Evolutionary conservation across 1,140 invertebrate genomes (phyloP).

Genomic region (Whitmania pigra): DNA sequence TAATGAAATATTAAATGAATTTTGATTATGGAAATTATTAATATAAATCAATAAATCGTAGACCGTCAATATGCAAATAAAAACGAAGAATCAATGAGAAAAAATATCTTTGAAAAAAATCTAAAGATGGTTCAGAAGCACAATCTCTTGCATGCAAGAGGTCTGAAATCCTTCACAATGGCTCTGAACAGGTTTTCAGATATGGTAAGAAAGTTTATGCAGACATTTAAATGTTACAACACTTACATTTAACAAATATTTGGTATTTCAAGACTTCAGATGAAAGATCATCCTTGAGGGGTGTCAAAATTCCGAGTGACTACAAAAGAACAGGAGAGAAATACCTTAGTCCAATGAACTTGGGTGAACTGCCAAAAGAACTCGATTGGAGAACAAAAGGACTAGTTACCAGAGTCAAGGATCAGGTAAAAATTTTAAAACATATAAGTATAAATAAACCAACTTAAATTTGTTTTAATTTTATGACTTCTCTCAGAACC

Average conservation of each 20-base stretch:
- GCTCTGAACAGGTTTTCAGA: conserved; percentile 21
- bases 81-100: conserved; percentile 14
- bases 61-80: neutral
- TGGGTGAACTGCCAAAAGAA: conserved; percentile 4
- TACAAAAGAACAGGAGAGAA: neutral
- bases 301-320: neutral
- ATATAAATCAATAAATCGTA: too few species aligned
- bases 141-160: conserved; percentile 19
- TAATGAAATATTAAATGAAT: too few species aligned
- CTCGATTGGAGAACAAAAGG: conserved; percentile 45
- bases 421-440: conserved; percentile 36
- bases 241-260: too few species aligned
- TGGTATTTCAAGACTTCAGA: too few species aligned
- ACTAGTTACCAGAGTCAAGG: conserved; percentile 43
- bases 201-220: conserved; percentile 14
- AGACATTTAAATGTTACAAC: too few species aligned
- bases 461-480: too few species aligned
- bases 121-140: conserved; percentile 22
- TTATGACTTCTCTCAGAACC: too few species aligned
- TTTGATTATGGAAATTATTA: too few species aligned
- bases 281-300: neutral
- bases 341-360: neutral
- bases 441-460: too few species aligned
- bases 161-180: conserved; percentile 16
- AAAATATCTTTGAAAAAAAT: conserved; percentile 19